Percentiles rank a stretch among this genome's conserved stretches.
phyloP scores from a whole-genome alignment of 2,888 invertebrate genomes.

The Hecatera dysodea region DNA sequence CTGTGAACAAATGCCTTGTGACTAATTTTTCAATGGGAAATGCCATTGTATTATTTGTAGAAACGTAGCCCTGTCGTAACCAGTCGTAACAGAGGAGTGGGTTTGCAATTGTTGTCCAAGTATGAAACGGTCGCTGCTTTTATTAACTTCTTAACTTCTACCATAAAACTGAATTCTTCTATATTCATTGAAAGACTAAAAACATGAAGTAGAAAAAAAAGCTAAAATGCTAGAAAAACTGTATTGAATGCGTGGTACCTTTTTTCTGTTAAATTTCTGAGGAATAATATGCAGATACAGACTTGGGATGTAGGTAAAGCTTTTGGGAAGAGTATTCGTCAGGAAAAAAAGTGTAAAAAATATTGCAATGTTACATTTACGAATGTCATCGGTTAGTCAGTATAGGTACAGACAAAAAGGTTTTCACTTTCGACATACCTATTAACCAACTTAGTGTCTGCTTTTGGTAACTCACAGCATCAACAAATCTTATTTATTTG shows the following conservation, averaged over 20 bases:
- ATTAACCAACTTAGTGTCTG: constrained; percentile 1
- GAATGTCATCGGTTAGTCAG: background rate
- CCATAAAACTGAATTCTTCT: background rate
- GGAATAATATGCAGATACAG: background rate
- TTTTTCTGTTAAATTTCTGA: background rate
- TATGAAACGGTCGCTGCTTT: background rate
- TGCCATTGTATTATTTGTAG: background rate
- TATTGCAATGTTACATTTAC: background rate
- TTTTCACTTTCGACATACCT: constrained; percentile 36
- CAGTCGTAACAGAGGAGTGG: background rate
- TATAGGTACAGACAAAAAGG: background rate
- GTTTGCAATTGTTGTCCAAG: background rate
- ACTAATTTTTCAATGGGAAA: background rate
- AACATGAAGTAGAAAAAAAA: constrained; percentile 1
- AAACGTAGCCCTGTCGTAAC: background rate
- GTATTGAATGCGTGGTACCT: background rate
- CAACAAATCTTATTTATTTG: constrained; percentile 13
- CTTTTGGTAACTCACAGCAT: constrained; percentile 29
- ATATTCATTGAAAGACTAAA: background rate
- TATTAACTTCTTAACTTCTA: background rate
- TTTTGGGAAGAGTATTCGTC: background rate
- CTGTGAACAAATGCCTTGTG: too few species aligned
- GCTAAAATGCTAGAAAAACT: background rate
- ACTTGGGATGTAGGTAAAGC: background rate
- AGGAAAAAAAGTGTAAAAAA: background rate